Evolutionary conservation across 2,113 vertebrate species (phyloP).

Genomic region (Taxidea taxus): DNA sequence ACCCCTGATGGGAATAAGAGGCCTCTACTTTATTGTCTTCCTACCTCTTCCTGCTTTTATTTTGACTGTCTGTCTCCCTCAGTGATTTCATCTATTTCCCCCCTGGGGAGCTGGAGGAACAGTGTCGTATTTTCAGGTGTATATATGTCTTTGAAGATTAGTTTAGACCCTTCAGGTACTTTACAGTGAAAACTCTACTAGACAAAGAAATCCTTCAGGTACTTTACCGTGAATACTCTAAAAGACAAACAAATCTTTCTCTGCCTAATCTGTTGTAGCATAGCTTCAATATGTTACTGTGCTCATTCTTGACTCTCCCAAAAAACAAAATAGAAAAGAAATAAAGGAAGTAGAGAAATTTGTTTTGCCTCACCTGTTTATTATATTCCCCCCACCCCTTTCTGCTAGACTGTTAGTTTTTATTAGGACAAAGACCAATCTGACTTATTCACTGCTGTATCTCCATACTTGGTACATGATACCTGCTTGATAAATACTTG

Average conservation of each 20-base stretch:
- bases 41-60: neutral
- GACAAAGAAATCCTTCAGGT: neutral
- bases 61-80: neutral
- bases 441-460: neutral
- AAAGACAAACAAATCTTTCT: neutral
- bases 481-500: neutral
- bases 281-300: neutral
- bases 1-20: neutral
- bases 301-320: neutral
- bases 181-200: neutral
- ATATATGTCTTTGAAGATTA: neutral
- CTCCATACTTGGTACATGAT: neutral
- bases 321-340: neutral
- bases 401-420: slow-evolving; percentile 4
- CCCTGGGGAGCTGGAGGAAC: neutral
- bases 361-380: neutral
- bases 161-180: neutral
- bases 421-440: neutral
- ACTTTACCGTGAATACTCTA: neutral
- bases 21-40: neutral
- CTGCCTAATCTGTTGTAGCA: neutral
- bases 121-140: neutral
- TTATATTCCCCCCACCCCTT: neutral
- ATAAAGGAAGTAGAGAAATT: neutral
- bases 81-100: neutral